Evolutionary conservation across 2,888 invertebrate species (phyloP), one percentile per base, ranked within the genome.

Genomic region (Melipona bicolor): DNA sequence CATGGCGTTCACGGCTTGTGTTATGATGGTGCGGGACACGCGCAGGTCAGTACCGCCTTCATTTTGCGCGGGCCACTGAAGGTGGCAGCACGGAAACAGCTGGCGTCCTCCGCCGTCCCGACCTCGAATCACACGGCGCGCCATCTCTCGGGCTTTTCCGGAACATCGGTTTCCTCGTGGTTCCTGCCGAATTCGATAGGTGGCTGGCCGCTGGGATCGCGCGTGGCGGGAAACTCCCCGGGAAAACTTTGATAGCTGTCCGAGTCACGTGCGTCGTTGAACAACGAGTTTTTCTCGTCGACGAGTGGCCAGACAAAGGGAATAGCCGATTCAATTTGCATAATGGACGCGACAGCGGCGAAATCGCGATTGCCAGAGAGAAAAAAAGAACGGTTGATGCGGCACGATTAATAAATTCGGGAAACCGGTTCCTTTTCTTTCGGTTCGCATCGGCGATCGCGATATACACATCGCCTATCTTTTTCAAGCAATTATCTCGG

Each of bases 41-140:
- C 93, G 92, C 93, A 93, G 93, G 93, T 92, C 93, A 93, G 94
- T 92, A 90, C 92, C 88, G 90, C 85, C 83, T 73, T 77, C 32
- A 71, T 81, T 88, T 83, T 79, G 78, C 61, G 71, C 78, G 72
- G 78, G 77, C 76, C 70, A 75, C 82, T 79, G 73, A 85, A 90
- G 92, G 91, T 91, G 92, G 92, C 93, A 91, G 91, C 92, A 91
- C 89, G 68, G 81, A 75, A 85, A 86, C 89, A 67, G 80, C 81
- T 61, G 68, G 81, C 84, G 76, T 59, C 61, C 84, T 32, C n/a
- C 56, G 65, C 49, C 71, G 79, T 27, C 81, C 49, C 76, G 76
- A 68, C 80, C 86, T 59, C 79, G 84, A 85, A 87, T 88, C 77
- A 90, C 89, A 85, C 81, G 69, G 84, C 52, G 83, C 90, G 94